Evolutionary conservation across 2,888 invertebrate species (phyloP).

Genomic region (Dynastes tityus): DNA sequence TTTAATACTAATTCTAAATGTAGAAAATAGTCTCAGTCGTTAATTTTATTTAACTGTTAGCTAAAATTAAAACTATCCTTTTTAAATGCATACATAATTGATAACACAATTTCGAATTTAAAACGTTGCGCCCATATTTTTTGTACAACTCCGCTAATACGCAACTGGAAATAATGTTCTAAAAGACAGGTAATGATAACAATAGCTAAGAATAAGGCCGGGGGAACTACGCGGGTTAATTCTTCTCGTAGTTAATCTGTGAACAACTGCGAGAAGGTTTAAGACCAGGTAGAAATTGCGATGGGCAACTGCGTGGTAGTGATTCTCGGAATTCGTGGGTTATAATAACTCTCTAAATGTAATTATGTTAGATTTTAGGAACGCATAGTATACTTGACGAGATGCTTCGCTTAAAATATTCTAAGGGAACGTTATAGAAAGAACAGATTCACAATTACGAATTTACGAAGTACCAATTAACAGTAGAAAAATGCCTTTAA

Average conservation of each 20-base stretch:
- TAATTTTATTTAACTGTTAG: too few species aligned
- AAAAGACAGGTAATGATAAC: constrained; percentile 28
- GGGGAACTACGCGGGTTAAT: constrained; percentile 33
- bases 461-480: background rate
- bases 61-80: too few species aligned
- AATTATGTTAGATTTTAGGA: constrained; percentile 37
- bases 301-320: constrained; percentile 37
- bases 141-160: background rate
- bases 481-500: background rate
- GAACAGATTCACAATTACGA: background rate
- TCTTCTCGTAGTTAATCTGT: constrained; percentile 37
- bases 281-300: constrained; percentile 44
- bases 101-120: too few species aligned
- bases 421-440: too few species aligned
- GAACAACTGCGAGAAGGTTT: constrained; percentile 43
- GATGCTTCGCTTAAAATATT: too few species aligned
- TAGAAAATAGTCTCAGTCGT: too few species aligned
- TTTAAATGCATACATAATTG: too few species aligned
- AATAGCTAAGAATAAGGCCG: constrained; percentile 17
- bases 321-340: constrained; percentile 35
- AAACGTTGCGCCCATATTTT: background rate
- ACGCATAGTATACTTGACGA: background rate
- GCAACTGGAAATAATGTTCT: constrained; percentile 10
- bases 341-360: constrained; percentile 14
- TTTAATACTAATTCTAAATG: too few species aligned